Percentiles rank a stretch among this genome's conserved stretches.
phyloP scores from a whole-genome alignment of 2,113 vertebrate genomes.

The Dipodomys spectabilis region DNA sequence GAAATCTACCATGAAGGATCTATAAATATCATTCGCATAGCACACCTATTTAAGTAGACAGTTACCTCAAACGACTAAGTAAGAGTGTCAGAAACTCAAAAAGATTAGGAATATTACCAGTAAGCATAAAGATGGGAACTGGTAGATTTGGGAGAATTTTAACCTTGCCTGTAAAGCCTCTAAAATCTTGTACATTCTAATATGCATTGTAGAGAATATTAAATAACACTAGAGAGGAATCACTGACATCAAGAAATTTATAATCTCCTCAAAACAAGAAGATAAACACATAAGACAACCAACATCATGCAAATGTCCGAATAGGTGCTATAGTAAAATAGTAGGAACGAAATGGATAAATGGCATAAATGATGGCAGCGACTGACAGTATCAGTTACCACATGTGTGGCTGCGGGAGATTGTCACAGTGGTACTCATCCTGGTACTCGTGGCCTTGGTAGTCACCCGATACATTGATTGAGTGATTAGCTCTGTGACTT shows the following conservation, averaged over 20 bases:
- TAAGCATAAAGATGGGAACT: background rate
- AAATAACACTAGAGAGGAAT: background rate
- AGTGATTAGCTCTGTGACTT: background rate
- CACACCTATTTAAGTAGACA: background rate
- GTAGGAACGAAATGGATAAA: background rate
- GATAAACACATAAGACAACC: background rate
- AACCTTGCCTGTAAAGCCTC: background rate
- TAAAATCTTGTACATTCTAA: background rate
- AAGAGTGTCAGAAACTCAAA: background rate
- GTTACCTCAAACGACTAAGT: slow-evolving; percentile 5
- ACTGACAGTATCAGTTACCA: background rate
- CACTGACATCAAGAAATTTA: background rate
- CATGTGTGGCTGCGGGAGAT: background rate
- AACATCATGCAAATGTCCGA: background rate
- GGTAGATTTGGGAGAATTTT: background rate
- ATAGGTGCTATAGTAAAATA: background rate
- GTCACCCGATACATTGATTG: background rate
- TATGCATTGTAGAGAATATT: background rate
- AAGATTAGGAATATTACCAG: background rate
- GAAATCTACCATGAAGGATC: slow-evolving; percentile 38
- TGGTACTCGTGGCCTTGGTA: background rate
- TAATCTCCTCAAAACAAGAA: background rate
- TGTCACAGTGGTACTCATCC: background rate
- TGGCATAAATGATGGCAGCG: too few relatives aligned
- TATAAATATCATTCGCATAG: slow-evolving; percentile 3